Evolutionary conservation across 2,888 invertebrate genomes (phyloP), one percentile per base, ranked within the genome.

Genomic region (Mythimna ferrago): DNA sequence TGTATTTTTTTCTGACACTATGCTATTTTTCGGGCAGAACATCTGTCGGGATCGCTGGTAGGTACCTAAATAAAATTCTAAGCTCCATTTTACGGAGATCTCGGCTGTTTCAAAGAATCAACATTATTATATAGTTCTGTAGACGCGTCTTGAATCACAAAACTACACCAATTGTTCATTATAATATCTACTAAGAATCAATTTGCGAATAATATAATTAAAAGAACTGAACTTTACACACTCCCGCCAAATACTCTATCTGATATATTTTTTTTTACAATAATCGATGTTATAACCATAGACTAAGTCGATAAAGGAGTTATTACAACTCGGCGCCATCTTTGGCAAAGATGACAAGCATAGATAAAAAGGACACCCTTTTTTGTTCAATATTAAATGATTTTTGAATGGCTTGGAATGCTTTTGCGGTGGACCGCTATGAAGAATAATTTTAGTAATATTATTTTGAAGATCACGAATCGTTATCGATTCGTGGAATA

Each of bases 291-390:
- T 44, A 6, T 48, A 19, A 41, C 51, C 51, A 44, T 35, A 57
- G 61, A 79, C 71, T 62, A 11, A 35, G 63, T 58, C 62, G 80
- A 63, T 53, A 53, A 53, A 72, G 21, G n/a, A 41, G 72, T 35
- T 65, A 78, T 56, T 53, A 71, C 35, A 44, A 69, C 35, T 21
- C 58, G 79, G 32, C 77, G 84, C 84, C 86, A 84, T 86, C 48
- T 76, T 83, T 79, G 84, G 38, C 63, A 68, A 61, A 75, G 77
- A 85, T 85, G 78, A 87, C 85, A 85, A 62, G 70, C 76, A 69
- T 51, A 85, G 80, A 76, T 73, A 63, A 63, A 75, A 72, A 53
- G 58, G 38, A 64, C 75, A 62, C 54, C 73, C 41, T 62, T 78
- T 75, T 75, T 74, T 76, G 81, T 76, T 76, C 66, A 38, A 56